Base-by-base conservation (phyloP, 2,888 invertebrate species). In the Helicoverpa assulta region DNA sequence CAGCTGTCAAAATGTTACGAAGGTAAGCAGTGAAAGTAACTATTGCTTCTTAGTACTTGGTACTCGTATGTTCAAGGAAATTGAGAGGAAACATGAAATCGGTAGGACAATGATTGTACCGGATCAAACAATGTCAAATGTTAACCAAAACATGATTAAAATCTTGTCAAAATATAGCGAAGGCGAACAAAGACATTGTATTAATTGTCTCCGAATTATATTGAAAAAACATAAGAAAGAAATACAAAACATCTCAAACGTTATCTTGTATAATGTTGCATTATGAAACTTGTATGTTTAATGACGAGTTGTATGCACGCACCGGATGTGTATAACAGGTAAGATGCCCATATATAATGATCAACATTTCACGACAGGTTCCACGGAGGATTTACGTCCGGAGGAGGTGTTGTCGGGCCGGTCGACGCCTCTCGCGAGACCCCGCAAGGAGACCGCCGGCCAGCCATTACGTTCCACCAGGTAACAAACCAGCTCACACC, bases 371-470 rank as follows among this genome's bases (percentile, higher is more conserved):
- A 51, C 26, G 60, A 80, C 89, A 95, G 96, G 95, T 81, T 96
- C 96, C 43, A 92, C 94, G 74, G 96, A 92, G 86, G 96, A 91
- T 84, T 90, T 91, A 68, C 94, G 92, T 66, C 92, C 88, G 68
- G 93, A 95, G 85, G 95, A 94, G 81, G 89, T 96, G 86, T 79
- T 96, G 72, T 97, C 97, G 0, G 97, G 97, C 0, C 92, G 97
- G 77, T 97, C 97, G 51, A 97, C 97, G 12, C 97, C 97, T 0
- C 96, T 97, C 74, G 96, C 97, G 10, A 96, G 97, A 14, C 97
- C 97, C 21, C 97, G 97, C 82, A 97, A 97, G 89, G 97, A 97
- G 86, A 94, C 96, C 3, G 95, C 94, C 56, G 97, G 97, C 0
- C 93, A 96, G 69, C 95, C 95, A n/a, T 85, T 96, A n/a, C 96